A percentile compares a stretch with the other conserved stretches of the same genome.
These are phyloP conservation scores for Byasa hedistus DNA, from an alignment of 2,888 invertebrate genomes.

Conservation along the genomic window DNA sequence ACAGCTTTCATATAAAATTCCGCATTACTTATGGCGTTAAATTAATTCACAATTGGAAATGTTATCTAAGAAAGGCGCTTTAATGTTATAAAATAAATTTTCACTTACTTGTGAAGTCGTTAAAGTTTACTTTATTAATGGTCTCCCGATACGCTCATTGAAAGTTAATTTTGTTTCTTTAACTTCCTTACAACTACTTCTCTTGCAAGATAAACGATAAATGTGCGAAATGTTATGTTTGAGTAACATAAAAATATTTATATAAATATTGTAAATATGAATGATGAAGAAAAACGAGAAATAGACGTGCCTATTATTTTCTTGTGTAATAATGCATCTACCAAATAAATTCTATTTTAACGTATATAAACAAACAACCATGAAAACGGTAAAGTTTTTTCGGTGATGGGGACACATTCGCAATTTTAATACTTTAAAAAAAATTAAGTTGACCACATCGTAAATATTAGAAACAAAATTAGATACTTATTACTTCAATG, in stretches of 20 bases:
- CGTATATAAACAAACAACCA: no score
- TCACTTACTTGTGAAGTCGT: constrained; percentile 72
- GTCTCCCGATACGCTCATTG: constrained; percentile 62
- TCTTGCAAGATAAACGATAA: not conserved
- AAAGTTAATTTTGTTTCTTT: constrained; percentile 55
- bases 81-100: constrained; percentile 67
- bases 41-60: constrained; percentile 52
- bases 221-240: no score
- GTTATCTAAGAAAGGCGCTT: constrained; percentile 44
- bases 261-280: no score
- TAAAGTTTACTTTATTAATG: constrained; percentile 59
- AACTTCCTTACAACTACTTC: constrained; percentile 33
- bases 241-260: no score
- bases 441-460: not conserved
- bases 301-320: no score
- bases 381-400: no score
- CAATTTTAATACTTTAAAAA: not conserved
- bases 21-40: constrained; percentile 48
- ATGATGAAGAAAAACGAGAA: no score
- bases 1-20: not conserved
- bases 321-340: no score
- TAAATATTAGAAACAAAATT: not conserved
- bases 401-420: not conserved
- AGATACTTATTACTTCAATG: no score
- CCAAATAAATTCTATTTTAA: no score